Evolutionary conservation across 2,113 vertebrate species (phyloP).

Genomic region (Jacana jacana): DNA sequence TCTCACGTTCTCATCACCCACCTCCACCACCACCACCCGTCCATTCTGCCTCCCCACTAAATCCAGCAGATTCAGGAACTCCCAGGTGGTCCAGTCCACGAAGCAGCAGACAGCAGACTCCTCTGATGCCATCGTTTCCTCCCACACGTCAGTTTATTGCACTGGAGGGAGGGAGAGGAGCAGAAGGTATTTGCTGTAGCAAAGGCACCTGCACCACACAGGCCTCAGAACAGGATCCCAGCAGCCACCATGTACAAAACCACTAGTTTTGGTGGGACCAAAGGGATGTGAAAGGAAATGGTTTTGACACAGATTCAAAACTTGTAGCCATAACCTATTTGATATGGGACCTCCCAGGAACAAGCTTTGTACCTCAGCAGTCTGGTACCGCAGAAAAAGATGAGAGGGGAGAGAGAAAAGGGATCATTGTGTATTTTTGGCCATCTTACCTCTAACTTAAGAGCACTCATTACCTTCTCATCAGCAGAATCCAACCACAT

Average conservation of each 20-base stretch:
- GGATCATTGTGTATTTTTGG: fast-evolving
- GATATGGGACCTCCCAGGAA: background rate
- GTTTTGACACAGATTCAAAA: background rate
- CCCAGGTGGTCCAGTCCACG: background rate
- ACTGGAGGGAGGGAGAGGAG: background rate
- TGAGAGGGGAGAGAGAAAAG: background rate
- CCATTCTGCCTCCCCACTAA: background rate
- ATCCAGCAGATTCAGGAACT: constrained; percentile 7
- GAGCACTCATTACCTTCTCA: background rate
- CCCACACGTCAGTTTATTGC: background rate
- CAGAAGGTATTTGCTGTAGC: background rate
- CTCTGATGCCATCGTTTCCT: background rate
- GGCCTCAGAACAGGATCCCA: background rate
- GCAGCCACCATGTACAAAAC: background rate
- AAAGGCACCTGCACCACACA: background rate
- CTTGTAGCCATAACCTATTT: background rate
- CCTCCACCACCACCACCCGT: background rate
- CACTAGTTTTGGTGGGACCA: background rate
- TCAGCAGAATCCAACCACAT: background rate
- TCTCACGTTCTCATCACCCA: background rate
- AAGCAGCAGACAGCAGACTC: background rate
- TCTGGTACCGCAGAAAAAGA: background rate
- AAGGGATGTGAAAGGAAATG: fast-evolving
- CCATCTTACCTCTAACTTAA: background rate
- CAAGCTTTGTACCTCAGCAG: background rate